phyloP scores from a whole-genome alignment of 2,888 invertebrate genomes.

The Hipparchia semele region DNA sequence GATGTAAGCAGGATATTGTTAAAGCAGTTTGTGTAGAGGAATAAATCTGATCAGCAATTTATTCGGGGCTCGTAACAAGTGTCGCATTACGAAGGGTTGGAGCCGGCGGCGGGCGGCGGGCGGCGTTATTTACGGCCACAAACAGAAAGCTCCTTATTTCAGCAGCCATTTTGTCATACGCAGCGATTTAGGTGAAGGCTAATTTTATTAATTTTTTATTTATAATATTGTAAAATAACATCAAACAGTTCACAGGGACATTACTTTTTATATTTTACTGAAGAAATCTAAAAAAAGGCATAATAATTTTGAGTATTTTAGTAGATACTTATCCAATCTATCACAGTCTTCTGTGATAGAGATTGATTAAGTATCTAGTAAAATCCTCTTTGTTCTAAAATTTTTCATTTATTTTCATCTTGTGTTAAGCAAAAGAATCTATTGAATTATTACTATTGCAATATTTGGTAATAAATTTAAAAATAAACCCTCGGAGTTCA shows the following conservation, averaged over 20 bases:
- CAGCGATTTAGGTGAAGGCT: constrained; percentile 7
- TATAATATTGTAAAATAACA: background rate
- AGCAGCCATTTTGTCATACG: constrained; percentile 20
- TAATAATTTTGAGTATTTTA: no score
- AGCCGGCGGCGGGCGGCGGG: background rate
- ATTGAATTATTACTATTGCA: no score
- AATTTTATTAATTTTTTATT: constrained; percentile 7
- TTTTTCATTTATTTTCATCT: no score
- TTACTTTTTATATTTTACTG: no score
- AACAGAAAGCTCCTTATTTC: constrained; percentile 21
- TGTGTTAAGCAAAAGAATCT: no score
- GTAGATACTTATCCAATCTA: no score
- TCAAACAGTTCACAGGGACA: background rate
- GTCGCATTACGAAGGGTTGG: constrained; percentile 19
- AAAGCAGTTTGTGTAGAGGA: constrained; percentile 14
- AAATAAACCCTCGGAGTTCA: no score
- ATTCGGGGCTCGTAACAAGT: constrained; percentile 24
- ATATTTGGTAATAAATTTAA: no score
- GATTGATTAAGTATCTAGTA: no score
- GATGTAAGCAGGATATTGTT: constrained; percentile 5
- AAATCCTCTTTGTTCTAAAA: no score
- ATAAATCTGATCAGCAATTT: constrained; percentile 27
- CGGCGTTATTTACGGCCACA: constrained; percentile 16
- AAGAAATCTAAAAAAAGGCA: no score
- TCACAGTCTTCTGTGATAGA: no score